Base-by-base conservation (phyloP, 2,113 vertebrate genomes). In the Penelope pileata region DNA sequence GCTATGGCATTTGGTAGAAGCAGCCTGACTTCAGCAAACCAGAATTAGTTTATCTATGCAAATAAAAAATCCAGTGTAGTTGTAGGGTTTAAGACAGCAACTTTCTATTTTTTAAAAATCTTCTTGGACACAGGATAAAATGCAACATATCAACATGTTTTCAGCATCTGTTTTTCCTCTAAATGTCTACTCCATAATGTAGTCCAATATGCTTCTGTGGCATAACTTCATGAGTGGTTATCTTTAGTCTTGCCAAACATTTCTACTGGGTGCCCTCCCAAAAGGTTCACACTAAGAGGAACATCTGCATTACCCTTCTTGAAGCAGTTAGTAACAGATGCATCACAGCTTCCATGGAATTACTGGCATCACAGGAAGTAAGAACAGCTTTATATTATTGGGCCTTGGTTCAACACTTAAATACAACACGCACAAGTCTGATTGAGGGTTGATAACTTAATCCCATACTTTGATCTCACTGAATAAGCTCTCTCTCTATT, bases 1-100 rank as follows among this genome's bases (percentile, higher is more conserved):
- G 45, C 29, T 96, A 81, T 81, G 60, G 47, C 38, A 86, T 95
- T 84, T 88, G 23, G 47, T 77, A 75, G 86, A 93, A 86, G 47
- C 17, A 89, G 77, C 47, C 29, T 81, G 58, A 40, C 16, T 83
- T 45, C 32, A 88, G 22, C 32, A 72, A 92, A 92, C 45, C 29
- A 9, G 6, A 86, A 82, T 58, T 72, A 72, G 48, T 82, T 81
- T 38, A 86, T 64, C 68, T 64, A 51, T 75, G 69, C 40, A 88
- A 88, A 91, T 64, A 56, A 74, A 88, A 66, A 86, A 54, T 1
- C 70, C 21, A n/a, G 5, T 27, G 38, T 68, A 36, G 14, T 40
- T 68, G n/a, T 38, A 91, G n/a, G 86, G 59, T 54, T 62, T 54
- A 29, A 42, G 27, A 34, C 0, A 21, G 16, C 4, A 77, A 27